These are phyloP conservation scores for Myotis daubentonii DNA, from an alignment of 2,797 vertebrate genomes.

Conservation along the genomic window DNA sequence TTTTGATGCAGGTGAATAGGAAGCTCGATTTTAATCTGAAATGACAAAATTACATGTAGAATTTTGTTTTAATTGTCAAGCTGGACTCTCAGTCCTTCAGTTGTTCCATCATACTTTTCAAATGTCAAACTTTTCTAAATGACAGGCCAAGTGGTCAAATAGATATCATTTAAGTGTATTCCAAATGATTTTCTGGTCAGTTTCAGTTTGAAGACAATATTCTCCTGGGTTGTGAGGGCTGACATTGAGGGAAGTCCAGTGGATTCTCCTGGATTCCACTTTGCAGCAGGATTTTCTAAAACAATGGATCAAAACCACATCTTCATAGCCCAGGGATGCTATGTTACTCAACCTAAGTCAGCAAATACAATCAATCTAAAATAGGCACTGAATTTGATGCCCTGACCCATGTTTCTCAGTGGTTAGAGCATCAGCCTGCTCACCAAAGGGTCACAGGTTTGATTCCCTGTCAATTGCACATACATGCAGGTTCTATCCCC, in stretches of 20 bases:
- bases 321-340: neutral
- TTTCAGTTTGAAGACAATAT: slow-evolving; percentile 21
- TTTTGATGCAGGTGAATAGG: slow-evolving; percentile 96
- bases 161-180: slow-evolving; percentile 23
- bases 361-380: slow-evolving; percentile 6
- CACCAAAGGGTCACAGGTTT: no score
- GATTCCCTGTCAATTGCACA: no score
- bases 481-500: no score
- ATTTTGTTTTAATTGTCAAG: slow-evolving; percentile 71
- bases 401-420: no score
- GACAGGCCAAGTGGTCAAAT: neutral
- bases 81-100: slow-evolving; percentile 58
- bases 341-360: neutral
- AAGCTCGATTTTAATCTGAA: slow-evolving; percentile 96
- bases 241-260: neutral
- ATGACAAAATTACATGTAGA: slow-evolving; percentile 75
- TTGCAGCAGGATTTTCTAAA: slow-evolving; percentile 43
- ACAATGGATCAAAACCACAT: slow-evolving; percentile 46
- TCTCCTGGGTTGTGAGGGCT: neutral
- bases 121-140: slow-evolving; percentile 10
- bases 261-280: slow-evolving; percentile 14
- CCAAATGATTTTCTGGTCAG: slow-evolving; percentile 37
- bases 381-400: neutral
- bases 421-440: no score
- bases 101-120: slow-evolving; percentile 30